Evolutionary conservation across 2,797 vertebrate genomes (phyloP), one percentile per base, ranked within the genome.

Genomic region (Sarcoramphus papa): DNA sequence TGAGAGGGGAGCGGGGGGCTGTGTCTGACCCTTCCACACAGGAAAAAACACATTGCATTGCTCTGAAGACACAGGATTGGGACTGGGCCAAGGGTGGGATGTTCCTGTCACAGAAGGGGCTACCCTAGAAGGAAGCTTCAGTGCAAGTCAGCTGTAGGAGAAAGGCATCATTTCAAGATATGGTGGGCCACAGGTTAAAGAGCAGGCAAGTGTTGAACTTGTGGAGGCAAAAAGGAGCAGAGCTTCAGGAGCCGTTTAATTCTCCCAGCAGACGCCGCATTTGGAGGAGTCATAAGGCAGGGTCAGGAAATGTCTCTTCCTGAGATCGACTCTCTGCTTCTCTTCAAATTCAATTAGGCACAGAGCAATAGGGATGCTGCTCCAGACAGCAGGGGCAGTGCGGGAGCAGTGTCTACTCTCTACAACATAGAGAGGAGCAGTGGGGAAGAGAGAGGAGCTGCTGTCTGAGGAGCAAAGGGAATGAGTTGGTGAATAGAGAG

Each of bases 311-410:
- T 23, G 15, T 37, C n/a, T 77, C 51, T 77, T 67, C 50, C 22
- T 2, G 1, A 83, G 37, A 70, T 3, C 1, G 9, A 6, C 10
- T 85, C 64, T 17, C 43, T 78, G 41, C 47, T 87, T 72, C 48
- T 31, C 77, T 87, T 85, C 23, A 28, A 41, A 84, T 85, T 83
- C 63, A 93, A 31, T 67, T 57, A 81, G 85, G 47, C 3, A 4
- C 47, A 62, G 48, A 74, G 68, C 23, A 59, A 12, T 8, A 28
- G 7, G 43, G 60, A 33, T 74, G 56, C 53, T 50, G 82, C 90
- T 92, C 85, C 96, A 95, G 93, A 78, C 91, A 92, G 89, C 84
- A 56, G 31, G 68, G 80, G 48, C 27, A 89, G 79, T 8, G 3
- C 2, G 3, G 57, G 48, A 85, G 37, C 47, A 1, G 27, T 48